Evolutionary conservation across 2,888 invertebrate genomes (phyloP), one percentile per base, ranked within the genome.

Genomic region (Erebia palarica): DNA sequence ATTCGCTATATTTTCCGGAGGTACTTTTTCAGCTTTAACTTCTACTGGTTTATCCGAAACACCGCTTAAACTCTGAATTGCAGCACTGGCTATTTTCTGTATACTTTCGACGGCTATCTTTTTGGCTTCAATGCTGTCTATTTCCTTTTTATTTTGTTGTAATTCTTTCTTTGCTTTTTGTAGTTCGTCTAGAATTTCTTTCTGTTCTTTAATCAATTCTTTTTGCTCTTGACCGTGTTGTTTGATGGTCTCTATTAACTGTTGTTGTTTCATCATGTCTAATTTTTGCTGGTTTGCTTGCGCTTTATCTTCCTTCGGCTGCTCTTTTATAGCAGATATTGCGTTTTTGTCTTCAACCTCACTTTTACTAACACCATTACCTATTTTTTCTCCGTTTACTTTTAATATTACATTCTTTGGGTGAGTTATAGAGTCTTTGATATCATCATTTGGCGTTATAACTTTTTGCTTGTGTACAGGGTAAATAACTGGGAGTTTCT

Each of bases 171-270:
- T 93, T 7, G 94, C 94, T 75, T 94, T 93, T 70, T 94, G 93
- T 27, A 96, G 88, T 81, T 95, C 94, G 74, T 94, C 89, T 61
- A 96, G 82, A 72, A 96, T 91, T 80, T 95, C 93, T 77, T 95
- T 95, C 78, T 96, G 95, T 81, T 96, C 95, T 77, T 95, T 94
- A 49, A 96, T 91, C 73, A 96, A 86, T 82, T 96, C 94, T 78
- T 95, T 94, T 79, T 96, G 95, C 80, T 95, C 95, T 82, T 95
- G 93, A 71, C 95, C 95, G 76, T 96, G 95, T 81, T 95, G 94
- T 84, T 96, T 95, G 21, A 96, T 91, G 18, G 95, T 95, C 82
- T 95, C 94, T 49, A 95, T 90, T 11, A 96, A 82, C 77, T 94
- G 89, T 75, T 91, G 86, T 79, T 93, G 90, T 78, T 93, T 92